phyloP scores from a whole-genome alignment of 1,140 invertebrate species.

The Prorops nasuta region DNA sequence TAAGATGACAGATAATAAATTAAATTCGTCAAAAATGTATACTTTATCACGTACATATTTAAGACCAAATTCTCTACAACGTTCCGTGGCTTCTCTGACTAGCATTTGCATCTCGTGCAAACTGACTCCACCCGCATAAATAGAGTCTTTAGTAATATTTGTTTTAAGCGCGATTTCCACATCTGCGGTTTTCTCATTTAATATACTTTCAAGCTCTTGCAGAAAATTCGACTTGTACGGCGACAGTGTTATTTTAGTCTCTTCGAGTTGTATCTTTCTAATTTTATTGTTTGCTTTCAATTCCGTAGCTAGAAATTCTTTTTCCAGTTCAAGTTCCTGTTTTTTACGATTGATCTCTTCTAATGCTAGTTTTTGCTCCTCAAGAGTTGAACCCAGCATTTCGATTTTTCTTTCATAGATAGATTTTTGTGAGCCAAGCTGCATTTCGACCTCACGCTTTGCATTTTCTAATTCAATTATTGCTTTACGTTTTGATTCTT shows the following conservation, averaged over 20 bases:
- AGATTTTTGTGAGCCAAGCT: conserved; percentile 54
- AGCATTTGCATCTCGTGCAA: conserved; percentile 59
- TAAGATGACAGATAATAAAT: no score
- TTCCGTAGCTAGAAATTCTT: conserved; percentile 48
- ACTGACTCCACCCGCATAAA: conserved; percentile 51
- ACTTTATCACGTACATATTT: conserved; percentile 52
- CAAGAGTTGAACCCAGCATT: conserved; percentile 49
- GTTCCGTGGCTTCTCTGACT: conserved; percentile 58
- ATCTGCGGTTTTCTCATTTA: conserved; percentile 45
- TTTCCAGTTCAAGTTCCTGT: conserved; percentile 56
- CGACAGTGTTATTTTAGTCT: conserved; percentile 35
- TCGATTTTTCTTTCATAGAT: conserved; percentile 55
- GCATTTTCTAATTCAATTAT: conserved; percentile 60
- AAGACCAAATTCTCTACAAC: conserved; percentile 53
- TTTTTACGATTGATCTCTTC: conserved; percentile 53
- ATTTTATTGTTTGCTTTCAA: conserved; percentile 42
- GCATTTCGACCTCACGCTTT: conserved; percentile 54
- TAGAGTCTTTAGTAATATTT: conserved; percentile 35
- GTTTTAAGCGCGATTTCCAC: conserved; percentile 38
- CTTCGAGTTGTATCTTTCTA: conserved; percentile 35
- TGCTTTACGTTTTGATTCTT: conserved; percentile 53
- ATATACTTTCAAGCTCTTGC: conserved; percentile 56
- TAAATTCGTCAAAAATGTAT: no score
- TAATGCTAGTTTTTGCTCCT: conserved; percentile 54
- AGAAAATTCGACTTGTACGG: conserved; percentile 59